Base-by-base conservation (phyloP, 2,888 invertebrate species). In the Hecatera dysodea region DNA sequence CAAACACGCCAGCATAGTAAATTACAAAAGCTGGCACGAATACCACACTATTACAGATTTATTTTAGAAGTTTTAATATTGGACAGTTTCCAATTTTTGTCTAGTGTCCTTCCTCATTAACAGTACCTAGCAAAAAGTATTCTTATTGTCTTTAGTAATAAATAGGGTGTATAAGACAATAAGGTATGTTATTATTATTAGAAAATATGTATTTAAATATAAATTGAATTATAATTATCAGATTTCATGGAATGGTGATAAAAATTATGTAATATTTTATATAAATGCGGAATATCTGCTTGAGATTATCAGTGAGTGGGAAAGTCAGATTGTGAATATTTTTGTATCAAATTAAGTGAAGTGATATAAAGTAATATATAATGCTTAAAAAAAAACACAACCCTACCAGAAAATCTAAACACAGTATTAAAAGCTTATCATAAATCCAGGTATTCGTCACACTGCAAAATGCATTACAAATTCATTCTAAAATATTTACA, bases 51-150 rank as follows among this genome's bases (percentile, higher is more conserved):
- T 88, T 86, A 90, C 89, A 90, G 89, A 93, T 95, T 93, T 94
- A 95, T 95, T 95, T 95, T 94, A 90, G 93, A 92, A 91, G 88
- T 92, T 92, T 92, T 92, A 91, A 92, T 92, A 90, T 94, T 95
- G 95, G 95, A 93, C 81, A 76, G 39, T 76, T 83, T 95, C 95
- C 95, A 95, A 95, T 93, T 93, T 92, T 93, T 93, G 89, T 92
- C 87, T 78, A 72, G 78, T 88, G 86, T 88, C 87, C 90, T 93
- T 93, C 92, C 91, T 88, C 86, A 90, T 91, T 90, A 90, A 78
- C 75, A 84, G 86, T 88, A n/a, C n/a, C n/a, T n/a, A 78, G 75
- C 75, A 72, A 81, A 82, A 75, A 85, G 83, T 85, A 84, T 75
- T 81, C 78, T 71, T 72, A 85, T 85, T 80, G 78, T 81, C 66